Percentiles rank a stretch among this genome's conserved stretches.
phyloP scores from a whole-genome alignment of 2,888 invertebrate species.

The Bursaphelenchus okinawaensis region DNA sequence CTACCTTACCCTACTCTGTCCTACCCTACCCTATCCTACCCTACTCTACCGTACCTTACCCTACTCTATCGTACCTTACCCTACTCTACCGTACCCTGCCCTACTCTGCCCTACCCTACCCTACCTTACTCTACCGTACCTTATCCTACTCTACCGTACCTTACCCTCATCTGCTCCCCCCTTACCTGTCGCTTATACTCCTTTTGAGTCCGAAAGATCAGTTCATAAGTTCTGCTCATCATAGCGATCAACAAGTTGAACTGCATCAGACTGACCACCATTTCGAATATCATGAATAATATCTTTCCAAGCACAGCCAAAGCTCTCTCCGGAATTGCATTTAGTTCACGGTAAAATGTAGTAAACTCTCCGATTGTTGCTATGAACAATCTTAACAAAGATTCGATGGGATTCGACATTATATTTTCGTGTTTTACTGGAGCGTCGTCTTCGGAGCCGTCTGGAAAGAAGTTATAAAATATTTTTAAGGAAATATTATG shows the following conservation, averaged over 20 bases:
- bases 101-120: too few relatives aligned
- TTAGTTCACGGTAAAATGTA: slow-evolving; percentile 84
- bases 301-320: slow-evolving; percentile 44
- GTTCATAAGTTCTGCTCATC: slow-evolving; percentile 98
- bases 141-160: too few relatives aligned
- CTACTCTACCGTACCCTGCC: too few relatives aligned
- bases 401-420: slow-evolving; percentile 73
- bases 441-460: neutral
- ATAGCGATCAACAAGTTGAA: slow-evolving; percentile 98
- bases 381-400: slow-evolving; percentile 82
- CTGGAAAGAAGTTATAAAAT: too few relatives aligned
- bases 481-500: too few relatives aligned
- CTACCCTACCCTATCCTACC: too few relatives aligned
- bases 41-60: too few relatives aligned
- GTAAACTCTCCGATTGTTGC: slow-evolving; percentile 96
- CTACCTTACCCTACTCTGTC: too few relatives aligned
- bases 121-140: too few relatives aligned
- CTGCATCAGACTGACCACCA: slow-evolving; percentile 82
- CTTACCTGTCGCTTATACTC: slow-evolving; percentile 74
- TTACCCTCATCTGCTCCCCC: too few relatives aligned
- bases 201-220: slow-evolving; percentile 89
- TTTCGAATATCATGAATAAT: slow-evolving; percentile 91
- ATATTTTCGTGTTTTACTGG: slow-evolving; percentile 18
- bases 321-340: slow-evolving; percentile 65
- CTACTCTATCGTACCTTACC: too few relatives aligned